phyloP scores from a whole-genome alignment of 2,113 vertebrate genomes.

The Phaethornis superciliosus region DNA sequence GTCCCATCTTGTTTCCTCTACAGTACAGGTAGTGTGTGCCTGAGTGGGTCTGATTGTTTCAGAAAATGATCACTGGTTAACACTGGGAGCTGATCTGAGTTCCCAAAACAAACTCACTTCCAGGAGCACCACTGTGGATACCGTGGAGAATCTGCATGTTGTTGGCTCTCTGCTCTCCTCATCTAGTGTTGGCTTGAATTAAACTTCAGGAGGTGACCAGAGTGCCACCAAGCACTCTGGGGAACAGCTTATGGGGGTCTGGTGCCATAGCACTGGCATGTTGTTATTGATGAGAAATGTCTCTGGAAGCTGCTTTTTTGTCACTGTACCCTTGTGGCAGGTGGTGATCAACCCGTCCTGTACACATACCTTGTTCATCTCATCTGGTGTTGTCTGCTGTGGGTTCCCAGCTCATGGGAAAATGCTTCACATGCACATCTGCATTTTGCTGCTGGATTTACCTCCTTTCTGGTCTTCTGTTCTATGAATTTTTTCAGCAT shows the following conservation, averaged over 20 bases:
- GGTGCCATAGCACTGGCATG: not conserved
- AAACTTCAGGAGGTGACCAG: not conserved
- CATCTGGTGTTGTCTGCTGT: not conserved
- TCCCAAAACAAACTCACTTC: not conserved
- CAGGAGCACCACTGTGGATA: not conserved
- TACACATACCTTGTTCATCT: rapidly evolving
- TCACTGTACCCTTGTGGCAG: not conserved
- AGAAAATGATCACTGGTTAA: rapidly evolving
- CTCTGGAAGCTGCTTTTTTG: not conserved
- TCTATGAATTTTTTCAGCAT: not conserved
- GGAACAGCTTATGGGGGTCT: not conserved
- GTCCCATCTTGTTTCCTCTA: not conserved
- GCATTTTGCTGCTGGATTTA: not conserved
- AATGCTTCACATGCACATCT: not conserved
- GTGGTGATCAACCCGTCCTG: not conserved
- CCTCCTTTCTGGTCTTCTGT: not conserved
- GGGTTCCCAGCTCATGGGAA: not conserved
- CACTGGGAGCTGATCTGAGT: not conserved
- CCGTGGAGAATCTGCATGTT: too few species aligned
- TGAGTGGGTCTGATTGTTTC: not conserved
- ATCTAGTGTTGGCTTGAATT: not conserved
- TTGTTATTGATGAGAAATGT: not conserved
- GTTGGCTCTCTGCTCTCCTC: not conserved
- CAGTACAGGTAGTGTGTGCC: not conserved
- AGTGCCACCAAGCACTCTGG: not conserved